A percentile compares a stretch with the other conserved stretches of the same genome.
phyloP scores from a whole-genome alignment of 2,113 vertebrate species.

The Ramphastos sulfuratus region DNA sequence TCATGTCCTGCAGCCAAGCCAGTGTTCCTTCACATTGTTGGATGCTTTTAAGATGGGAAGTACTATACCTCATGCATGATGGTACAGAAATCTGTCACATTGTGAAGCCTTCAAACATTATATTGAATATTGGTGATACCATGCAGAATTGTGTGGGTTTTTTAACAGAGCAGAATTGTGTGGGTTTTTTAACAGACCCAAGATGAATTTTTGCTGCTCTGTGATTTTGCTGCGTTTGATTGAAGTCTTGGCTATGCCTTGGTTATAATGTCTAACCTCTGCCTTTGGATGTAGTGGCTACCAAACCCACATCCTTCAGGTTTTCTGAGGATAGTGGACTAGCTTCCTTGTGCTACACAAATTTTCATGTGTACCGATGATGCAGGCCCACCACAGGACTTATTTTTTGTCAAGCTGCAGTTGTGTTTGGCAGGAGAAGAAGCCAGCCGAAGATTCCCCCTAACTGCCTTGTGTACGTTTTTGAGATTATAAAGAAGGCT shows the following conservation, averaged over 20 bases:
- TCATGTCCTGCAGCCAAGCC: neutral
- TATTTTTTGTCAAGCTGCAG: neutral
- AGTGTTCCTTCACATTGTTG: rapidly evolving
- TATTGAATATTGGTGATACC: neutral
- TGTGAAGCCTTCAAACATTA: neutral
- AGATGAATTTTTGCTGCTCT: neutral
- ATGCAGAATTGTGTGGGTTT: neutral
- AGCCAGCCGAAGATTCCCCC: neutral
- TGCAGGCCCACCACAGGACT: neutral
- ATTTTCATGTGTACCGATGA: neutral
- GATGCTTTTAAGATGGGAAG: neutral
- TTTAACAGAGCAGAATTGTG: neutral
- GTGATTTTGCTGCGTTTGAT: neutral
- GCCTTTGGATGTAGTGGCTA: neutral
- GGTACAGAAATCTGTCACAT: neutral
- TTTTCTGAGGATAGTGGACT: neutral
- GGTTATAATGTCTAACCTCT: neutral
- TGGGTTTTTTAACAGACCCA: neutral
- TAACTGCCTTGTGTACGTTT: neutral
- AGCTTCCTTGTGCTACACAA: neutral
- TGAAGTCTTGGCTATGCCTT: neutral
- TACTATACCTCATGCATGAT: rapidly evolving
- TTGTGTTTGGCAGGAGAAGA: neutral
- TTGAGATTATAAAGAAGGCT: neutral
- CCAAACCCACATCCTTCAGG: neutral